Percentiles rank a stretch among this genome's conserved stretches.
Evolutionary conservation across 2,113 vertebrate species (phyloP).

Genomic region (Brachionichthys hirsutus): DNA sequence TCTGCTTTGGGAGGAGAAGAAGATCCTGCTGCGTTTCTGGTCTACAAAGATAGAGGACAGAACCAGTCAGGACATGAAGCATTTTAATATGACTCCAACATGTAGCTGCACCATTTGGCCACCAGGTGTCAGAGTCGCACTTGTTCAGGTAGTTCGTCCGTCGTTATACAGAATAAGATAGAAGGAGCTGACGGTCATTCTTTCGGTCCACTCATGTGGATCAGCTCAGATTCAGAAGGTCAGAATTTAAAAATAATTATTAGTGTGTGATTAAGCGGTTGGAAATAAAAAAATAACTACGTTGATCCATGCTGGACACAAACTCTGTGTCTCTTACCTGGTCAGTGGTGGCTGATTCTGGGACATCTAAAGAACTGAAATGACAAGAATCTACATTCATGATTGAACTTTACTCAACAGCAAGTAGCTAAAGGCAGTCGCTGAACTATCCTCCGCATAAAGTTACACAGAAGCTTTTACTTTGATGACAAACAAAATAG

Average conservation of each 20-base stretch:
- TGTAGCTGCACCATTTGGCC: constrained; percentile 6
- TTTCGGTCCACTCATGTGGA: not conserved
- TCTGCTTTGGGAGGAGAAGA: constrained; percentile 71
- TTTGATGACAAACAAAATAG: too few relatives aligned
- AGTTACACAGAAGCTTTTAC: too few relatives aligned
- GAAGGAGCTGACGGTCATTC: not conserved
- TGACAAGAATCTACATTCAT: not conserved
- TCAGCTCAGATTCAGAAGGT: not conserved
- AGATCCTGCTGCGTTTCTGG: constrained; percentile 17
- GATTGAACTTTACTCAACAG: too few relatives aligned
- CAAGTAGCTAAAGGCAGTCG: too few relatives aligned
- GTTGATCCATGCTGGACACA: not conserved
- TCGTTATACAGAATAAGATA: too few relatives aligned
- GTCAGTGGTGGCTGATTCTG: constrained; percentile 76
- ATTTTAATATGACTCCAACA: not conserved
- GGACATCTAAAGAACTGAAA: constrained; percentile 75
- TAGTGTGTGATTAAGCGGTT: not conserved
- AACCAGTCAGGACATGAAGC: not conserved
- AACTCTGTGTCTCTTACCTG: constrained; percentile 69
- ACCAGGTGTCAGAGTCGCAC: constrained; percentile 43
- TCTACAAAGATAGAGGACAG: constrained; percentile 13
- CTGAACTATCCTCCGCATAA: too few relatives aligned
- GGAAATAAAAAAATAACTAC: not conserved
- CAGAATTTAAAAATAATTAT: not conserved
- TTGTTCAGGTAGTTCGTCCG: too few relatives aligned